phyloP scores from a whole-genome alignment of 2,888 invertebrate species.

The Papilio protenor region DNA sequence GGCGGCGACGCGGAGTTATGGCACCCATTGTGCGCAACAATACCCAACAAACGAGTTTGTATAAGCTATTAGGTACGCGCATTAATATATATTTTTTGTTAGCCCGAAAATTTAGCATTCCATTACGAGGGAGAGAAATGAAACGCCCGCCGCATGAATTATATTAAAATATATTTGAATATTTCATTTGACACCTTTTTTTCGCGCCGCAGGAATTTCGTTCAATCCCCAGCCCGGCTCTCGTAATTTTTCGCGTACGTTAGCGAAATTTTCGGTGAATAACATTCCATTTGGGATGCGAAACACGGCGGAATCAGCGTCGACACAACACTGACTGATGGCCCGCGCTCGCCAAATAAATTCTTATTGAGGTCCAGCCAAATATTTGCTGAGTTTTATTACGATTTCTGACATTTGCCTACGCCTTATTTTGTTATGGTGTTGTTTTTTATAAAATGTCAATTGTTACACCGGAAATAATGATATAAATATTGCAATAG shows the following conservation, averaged over 20 bases:
- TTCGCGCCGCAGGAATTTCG: conserved; percentile 78
- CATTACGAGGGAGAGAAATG: conserved; percentile 85
- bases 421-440: not conserved
- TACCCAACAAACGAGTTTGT: conserved; percentile 85
- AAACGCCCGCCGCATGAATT: conserved; percentile 85
- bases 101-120: conserved; percentile 84
- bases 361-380: conserved; percentile 72
- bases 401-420: conserved; percentile 35
- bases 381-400: conserved; percentile 53
- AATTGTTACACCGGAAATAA: conserved; percentile 1
- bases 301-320: conserved; percentile 81
- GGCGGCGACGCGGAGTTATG: conserved; percentile 84
- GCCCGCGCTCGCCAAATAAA: conserved; percentile 71
- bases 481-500: not conserved
- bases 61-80: conserved; percentile 85
- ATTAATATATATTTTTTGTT: conserved; percentile 85
- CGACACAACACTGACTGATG: conserved; percentile 80
- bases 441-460: conserved; percentile 3
- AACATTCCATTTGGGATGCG: conserved; percentile 82
- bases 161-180: conserved; percentile 85
- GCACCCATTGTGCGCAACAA: conserved; percentile 84
- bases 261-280: conserved; percentile 80
- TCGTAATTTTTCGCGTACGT: conserved; percentile 82
- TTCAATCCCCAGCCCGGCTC: conserved; percentile 78
- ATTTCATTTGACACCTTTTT: conserved; percentile 85